Conservation (phyloP, 2,113 vertebrate genomes). For the Chionomys nivalis region DNA sequence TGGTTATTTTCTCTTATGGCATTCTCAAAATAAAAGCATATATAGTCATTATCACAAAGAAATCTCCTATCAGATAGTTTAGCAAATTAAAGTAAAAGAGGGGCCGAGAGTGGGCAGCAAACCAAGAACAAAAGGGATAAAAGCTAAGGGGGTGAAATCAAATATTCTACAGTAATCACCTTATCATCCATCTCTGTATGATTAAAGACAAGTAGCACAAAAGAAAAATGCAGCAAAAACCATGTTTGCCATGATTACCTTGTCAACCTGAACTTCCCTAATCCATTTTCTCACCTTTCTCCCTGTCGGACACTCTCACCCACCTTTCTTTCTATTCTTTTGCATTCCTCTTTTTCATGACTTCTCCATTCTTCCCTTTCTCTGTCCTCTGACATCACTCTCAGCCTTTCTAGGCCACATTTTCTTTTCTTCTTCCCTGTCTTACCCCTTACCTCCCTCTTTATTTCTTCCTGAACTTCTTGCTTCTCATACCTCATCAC, state of each 20-base stretch:
- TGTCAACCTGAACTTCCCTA: not conserved
- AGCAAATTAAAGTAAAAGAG: not conserved
- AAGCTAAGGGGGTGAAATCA: not conserved
- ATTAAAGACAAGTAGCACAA: not conserved
- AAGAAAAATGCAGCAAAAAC: not conserved
- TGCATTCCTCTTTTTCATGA: not conserved
- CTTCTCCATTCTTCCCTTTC: not conserved
- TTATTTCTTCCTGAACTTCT: not conserved
- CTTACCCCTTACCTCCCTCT: not conserved
- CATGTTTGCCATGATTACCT: not conserved
- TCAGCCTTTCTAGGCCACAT: not conserved
- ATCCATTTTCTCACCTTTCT: not conserved
- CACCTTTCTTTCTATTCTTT: not conserved
- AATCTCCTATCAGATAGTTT: not conserved
- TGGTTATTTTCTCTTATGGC: not conserved
- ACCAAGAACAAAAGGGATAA: not conserved
- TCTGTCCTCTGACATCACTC: not conserved
- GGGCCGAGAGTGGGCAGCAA: not conserved
- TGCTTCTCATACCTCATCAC: not conserved
- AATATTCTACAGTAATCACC: not conserved
- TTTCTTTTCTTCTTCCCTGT: not conserved
- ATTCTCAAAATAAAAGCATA: conserved; percentile 54
- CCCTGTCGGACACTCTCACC: not conserved
- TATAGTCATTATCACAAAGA: not conserved
- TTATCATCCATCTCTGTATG: not conserved